Evolutionary conservation across 2,797 vertebrate genomes (phyloP).

Genomic region (Pangasius krempfi): DNA sequence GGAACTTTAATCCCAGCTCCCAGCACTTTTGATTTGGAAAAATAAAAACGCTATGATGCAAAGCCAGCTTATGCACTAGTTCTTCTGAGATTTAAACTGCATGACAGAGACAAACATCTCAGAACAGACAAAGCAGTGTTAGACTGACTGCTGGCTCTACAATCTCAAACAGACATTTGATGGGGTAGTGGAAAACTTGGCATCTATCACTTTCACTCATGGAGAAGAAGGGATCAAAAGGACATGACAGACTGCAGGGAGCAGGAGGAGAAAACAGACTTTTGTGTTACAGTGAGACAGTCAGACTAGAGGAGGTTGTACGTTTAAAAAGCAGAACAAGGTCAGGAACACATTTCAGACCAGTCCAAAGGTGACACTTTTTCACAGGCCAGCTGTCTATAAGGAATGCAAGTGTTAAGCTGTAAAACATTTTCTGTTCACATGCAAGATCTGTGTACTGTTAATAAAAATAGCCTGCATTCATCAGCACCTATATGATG

Average conservation of each 20-base stretch:
- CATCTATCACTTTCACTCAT: conserved; percentile 31
- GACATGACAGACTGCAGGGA: conserved; percentile 1
- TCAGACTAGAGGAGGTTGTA: conserved; percentile 18
- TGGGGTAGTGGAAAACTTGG: conserved; percentile 32
- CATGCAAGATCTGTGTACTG: neutral
- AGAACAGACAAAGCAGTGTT: neutral
- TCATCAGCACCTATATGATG: neutral
- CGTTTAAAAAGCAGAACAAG: conserved; percentile 36
- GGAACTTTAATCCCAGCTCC: neutral
- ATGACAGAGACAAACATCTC: conserved; percentile 1
- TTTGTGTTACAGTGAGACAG: neutral
- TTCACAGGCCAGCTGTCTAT: neutral
- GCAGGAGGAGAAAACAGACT: conserved; percentile 9
- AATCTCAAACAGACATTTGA: conserved; percentile 18
- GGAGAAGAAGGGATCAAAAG: conserved; percentile 35
- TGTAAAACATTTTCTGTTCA: neutral
- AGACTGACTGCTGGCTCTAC: conserved; percentile 6
- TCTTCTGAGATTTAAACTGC: conserved; percentile 11
- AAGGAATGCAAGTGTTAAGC: neutral
- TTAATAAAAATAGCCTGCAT: neutral
- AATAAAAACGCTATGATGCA: neutral
- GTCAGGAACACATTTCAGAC: conserved; percentile 6
- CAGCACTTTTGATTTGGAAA: neutral
- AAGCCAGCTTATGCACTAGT: neutral
- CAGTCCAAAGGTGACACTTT: neutral